These are phyloP conservation scores for Ginglymostoma cirratum DNA, from an alignment of 2,113 vertebrate genomes.

Conservation along the genomic window DNA sequence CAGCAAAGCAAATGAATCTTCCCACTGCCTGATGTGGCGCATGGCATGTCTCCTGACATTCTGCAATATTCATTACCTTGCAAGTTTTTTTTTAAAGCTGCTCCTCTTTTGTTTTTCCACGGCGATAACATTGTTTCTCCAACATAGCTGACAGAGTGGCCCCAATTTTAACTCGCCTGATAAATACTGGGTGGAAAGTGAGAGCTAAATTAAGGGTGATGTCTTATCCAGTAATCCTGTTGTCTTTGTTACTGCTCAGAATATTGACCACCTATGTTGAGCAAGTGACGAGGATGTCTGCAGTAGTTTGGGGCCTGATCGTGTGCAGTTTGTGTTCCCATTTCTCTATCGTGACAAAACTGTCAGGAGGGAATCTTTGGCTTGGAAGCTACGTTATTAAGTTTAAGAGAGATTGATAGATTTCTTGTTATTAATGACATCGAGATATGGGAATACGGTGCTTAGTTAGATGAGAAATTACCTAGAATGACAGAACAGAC, in stretches of 20 bases:
- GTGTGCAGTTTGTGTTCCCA: not conserved
- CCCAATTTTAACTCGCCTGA: not conserved
- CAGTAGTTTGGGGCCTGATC: not conserved
- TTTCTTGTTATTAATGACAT: no score
- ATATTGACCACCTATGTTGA: not conserved
- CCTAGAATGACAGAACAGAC: no score
- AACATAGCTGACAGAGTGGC: not conserved
- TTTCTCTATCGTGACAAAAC: not conserved
- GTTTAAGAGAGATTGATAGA: no score
- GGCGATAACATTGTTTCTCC: not conserved
- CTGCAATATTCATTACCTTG: not conserved
- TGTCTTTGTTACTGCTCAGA: not conserved
- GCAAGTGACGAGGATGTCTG: not conserved
- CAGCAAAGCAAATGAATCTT: not conserved
- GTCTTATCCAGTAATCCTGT: not conserved
- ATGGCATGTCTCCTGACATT: not conserved
- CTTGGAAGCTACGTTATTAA: not conserved
- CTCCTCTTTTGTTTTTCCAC: not conserved
- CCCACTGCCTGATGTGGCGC: not conserved
- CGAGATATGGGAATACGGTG: no score
- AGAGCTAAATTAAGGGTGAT: not conserved
- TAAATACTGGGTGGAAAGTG: not conserved
- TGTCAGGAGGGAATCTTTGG: not conserved
- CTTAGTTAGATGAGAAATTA: no score
- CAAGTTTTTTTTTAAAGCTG: not conserved